A percentile compares a stretch with the other conserved stretches of the same genome.
These are phyloP conservation scores for Seira ritae DNA, from an alignment of 2,888 invertebrate species.

Conservation along the genomic window DNA sequence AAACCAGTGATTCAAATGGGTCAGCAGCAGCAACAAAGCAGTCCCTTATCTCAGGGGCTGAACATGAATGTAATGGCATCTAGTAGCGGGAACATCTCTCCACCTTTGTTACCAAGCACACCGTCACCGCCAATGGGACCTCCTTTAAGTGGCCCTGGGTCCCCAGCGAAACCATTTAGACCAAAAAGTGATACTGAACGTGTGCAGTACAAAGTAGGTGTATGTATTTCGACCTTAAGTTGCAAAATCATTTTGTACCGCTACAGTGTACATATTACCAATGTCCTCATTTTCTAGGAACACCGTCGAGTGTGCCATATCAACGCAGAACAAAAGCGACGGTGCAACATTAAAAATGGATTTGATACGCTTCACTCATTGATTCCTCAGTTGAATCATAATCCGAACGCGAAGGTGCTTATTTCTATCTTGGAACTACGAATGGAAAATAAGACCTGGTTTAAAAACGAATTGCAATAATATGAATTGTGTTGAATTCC, in stretches of 20 bases:
- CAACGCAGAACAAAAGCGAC: slow-evolving; percentile 96
- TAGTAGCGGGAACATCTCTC: slow-evolving; percentile 68
- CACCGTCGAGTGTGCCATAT: slow-evolving; percentile 91
- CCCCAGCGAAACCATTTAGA: slow-evolving; percentile 74
- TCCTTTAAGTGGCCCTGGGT: slow-evolving; percentile 71
- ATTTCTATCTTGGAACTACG: too few species aligned
- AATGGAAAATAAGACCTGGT: slow-evolving; percentile 44
- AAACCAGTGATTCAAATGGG: slow-evolving; percentile 65
- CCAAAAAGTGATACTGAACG: slow-evolving; percentile 74
- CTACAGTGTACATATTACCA: neutral
- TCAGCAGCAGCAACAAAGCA: slow-evolving; percentile 33
- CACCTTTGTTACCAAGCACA: slow-evolving; percentile 67
- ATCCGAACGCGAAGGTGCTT: slow-evolving; percentile 89
- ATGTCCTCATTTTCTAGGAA: slow-evolving; percentile 76
- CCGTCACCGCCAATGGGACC: slow-evolving; percentile 72
- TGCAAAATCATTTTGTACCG: too few species aligned
- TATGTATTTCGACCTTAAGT: neutral
- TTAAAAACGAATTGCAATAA: too few species aligned
- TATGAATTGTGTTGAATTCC: too few species aligned
- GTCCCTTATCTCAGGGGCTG: slow-evolving; percentile 35
- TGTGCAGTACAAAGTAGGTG: slow-evolving; percentile 73
- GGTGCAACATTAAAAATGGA: slow-evolving; percentile 97
- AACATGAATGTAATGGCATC: slow-evolving; percentile 43
- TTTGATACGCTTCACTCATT: slow-evolving; percentile 95
- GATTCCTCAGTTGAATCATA: slow-evolving; percentile 93